Conservation (phyloP, 1,140 invertebrate genomes). For the Polyergus mexicanus region DNA sequence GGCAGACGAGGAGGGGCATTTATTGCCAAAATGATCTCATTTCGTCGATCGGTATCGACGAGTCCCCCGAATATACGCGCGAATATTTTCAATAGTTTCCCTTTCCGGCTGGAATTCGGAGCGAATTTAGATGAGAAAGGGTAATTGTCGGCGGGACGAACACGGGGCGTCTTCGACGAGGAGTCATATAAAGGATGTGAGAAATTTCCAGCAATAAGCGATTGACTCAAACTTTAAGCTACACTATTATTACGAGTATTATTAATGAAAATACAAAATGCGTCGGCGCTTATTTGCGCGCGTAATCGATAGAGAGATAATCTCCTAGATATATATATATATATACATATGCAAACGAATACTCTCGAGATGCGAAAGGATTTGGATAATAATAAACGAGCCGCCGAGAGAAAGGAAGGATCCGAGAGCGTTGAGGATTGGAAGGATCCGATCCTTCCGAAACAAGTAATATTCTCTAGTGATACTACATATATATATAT, state of each 20-base stretch:
- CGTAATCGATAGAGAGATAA: conserved; percentile 44
- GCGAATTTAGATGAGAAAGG: not conserved
- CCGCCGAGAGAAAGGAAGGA: not conserved
- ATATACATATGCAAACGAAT: conserved; percentile 65
- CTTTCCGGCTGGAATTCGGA: not conserved
- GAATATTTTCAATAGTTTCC: conserved; percentile 4
- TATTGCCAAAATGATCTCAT: conserved; percentile 52
- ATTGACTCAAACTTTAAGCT: conserved; percentile 76
- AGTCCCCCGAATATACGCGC: conserved; percentile 20
- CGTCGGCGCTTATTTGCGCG: conserved; percentile 41
- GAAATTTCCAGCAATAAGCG: conserved; percentile 84
- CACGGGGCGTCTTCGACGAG: conserved; percentile 25
- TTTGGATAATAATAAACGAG: conserved; percentile 37
- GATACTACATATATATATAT: conserved; percentile 54
- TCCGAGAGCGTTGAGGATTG: not conserved
- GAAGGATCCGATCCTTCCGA: conserved; percentile 22
- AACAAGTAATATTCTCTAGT: conserved; percentile 77
- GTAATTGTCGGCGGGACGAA: conserved; percentile 33
- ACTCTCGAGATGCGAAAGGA: conserved; percentile 58
- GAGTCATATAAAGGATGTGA: conserved; percentile 66
- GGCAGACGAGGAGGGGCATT: conserved; percentile 2
- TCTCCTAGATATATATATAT: conserved; percentile 13
- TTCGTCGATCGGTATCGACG: conserved; percentile 20
- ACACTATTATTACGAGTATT: conserved; percentile 69
- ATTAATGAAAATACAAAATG: conserved; percentile 50